Conservation (phyloP, 2,888 invertebrate genomes). For the Hypomecis punctinalis region DNA sequence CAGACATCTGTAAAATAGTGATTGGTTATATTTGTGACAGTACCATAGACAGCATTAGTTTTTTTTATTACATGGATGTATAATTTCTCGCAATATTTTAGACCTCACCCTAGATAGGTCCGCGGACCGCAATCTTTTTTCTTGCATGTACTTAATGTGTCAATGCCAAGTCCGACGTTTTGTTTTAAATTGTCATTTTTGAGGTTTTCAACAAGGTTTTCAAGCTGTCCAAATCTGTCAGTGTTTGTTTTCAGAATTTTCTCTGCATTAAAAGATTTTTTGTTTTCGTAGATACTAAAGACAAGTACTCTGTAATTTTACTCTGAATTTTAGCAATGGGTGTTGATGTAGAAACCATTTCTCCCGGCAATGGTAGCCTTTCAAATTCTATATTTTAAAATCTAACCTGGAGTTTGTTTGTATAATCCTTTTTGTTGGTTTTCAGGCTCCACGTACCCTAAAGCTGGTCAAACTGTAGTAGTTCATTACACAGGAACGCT, state of each 20-base stretch:
- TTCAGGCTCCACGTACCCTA: slow-evolving; percentile 95
- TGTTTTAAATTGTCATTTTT: no score
- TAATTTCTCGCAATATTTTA: no score
- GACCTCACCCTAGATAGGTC: no score
- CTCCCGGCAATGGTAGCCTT: slow-evolving; percentile 71
- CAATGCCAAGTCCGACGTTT: no score
- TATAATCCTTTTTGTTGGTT: slow-evolving; percentile 33
- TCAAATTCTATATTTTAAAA: slow-evolving; percentile 10
- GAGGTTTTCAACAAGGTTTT: no score
- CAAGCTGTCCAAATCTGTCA: no score
- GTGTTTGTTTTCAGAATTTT: background rate
- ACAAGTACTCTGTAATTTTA: background rate
- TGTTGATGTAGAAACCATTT: slow-evolving; percentile 74
- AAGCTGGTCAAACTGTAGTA: slow-evolving; percentile 96
- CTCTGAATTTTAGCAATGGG: slow-evolving; percentile 59
- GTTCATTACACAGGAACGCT: slow-evolving; percentile 98
- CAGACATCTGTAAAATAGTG: no score
- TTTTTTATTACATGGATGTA: no score
- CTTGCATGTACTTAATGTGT: no score
- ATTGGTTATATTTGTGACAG: background rate
- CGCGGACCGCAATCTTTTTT: no score
- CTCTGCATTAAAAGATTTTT: no score
- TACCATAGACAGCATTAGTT: no score
- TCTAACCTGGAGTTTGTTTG: slow-evolving; percentile 46
- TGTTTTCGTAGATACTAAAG: background rate